These are phyloP conservation scores for Leptinotarsa peninsularis DNA, from an alignment of 2,888 invertebrate genomes.

Conservation along the genomic window DNA sequence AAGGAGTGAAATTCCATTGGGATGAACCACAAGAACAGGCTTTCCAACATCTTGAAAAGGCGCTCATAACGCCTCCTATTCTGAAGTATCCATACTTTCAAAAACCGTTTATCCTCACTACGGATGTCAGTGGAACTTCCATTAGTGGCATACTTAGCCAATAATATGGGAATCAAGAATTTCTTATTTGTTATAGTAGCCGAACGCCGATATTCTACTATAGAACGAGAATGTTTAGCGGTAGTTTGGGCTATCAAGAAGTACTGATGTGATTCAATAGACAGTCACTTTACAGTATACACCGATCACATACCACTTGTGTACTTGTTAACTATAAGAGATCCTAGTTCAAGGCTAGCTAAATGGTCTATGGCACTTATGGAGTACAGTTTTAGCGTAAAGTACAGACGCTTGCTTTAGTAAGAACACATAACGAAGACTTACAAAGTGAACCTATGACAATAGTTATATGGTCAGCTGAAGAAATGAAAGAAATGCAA, in stretches of 20 bases:
- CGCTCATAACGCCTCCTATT: slow-evolving; percentile 25
- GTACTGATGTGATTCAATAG: slow-evolving; percentile 50
- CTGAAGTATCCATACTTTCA: slow-evolving; percentile 33
- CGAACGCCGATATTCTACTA: slow-evolving; percentile 47
- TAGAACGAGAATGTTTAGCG: slow-evolving; percentile 51
- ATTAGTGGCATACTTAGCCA: neutral
- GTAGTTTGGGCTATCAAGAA: slow-evolving; percentile 47
- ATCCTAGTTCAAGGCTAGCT: slow-evolving; percentile 42
- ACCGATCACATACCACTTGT: slow-evolving; percentile 50
- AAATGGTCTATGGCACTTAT: slow-evolving; percentile 41
- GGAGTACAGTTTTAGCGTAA: slow-evolving; percentile 30
- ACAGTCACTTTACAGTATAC: slow-evolving; percentile 47
- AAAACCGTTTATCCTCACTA: slow-evolving; percentile 27
- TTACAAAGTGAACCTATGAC: neutral
- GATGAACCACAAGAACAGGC: neutral
- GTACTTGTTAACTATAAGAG: slow-evolving; percentile 44
- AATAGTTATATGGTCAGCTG: neutral
- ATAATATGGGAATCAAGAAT: neutral
- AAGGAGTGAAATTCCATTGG: too few species aligned
- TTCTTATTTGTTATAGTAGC: slow-evolving; percentile 9
- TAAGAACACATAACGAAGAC: neutral
- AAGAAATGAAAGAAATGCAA: neutral
- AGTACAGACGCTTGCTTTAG: slow-evolving; percentile 7
- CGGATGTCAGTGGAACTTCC: slow-evolving; percentile 25
- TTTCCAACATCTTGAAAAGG: neutral